Evolutionary conservation across 2,113 vertebrate species (phyloP), one percentile per base, ranked within the genome.

Genomic region (Nipponia nippon): DNA sequence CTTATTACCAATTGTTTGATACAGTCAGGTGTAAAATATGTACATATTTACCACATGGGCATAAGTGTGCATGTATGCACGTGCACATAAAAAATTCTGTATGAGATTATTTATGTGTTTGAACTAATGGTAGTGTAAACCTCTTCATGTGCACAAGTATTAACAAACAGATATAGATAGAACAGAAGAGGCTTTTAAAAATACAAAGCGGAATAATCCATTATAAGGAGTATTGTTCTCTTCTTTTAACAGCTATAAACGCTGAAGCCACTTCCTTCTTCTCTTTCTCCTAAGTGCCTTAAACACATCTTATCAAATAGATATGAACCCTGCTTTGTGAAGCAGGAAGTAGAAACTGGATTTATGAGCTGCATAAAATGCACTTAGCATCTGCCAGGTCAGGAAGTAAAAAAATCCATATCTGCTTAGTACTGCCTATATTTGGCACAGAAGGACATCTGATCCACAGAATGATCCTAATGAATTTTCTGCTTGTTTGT

Each of bases 321-420:
- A 92, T 84, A 95, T n/a, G 86, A 92, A 44, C 47, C 22, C 29
- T 89, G 90, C 56, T 92, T 87, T 91, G 67, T 79, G 61, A 87
- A 89, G 84, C 77, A 94, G 91, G 94, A 97, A 95, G 91, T 46
- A 89, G 61, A 89, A 93, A 80, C 65, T 69, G 77, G 73, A 97
- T 95, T 97, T 97, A 97, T 89, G 95, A 95, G 66, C 83, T 91
- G 94, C 83, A 94, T 89, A 91, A 83, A 82, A 96, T 87, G 91
- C 93, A 93, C 81, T 95, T 90, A 93, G 83, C 93, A 89, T 95
- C 93, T 93, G 89, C 77, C 3, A 4, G 65, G 63, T 66, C 96
- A 95, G 91, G 94, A 96, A 96, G 73, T 44, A 55, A 77, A 94
- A 92, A 81, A 93, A 97, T 88, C 40, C 63, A 0, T 67, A 81